These are phyloP conservation scores for Coleophora flavipennella DNA, from an alignment of 2,888 invertebrate species.

Conservation along the genomic window DNA sequence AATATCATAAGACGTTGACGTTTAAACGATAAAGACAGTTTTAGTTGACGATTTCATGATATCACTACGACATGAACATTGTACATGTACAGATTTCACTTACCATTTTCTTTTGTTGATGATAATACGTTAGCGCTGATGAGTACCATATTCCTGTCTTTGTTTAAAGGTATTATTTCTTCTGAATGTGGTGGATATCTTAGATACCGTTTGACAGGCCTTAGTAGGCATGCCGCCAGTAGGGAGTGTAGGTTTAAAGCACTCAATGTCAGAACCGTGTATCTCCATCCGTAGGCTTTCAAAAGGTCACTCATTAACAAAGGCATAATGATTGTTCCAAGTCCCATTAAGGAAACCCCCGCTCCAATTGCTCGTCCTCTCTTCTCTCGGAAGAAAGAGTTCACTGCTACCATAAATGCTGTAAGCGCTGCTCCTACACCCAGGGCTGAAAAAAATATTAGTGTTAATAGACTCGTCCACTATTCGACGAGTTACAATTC, in stretches of 20 bases:
- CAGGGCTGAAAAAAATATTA: constrained; percentile 67
- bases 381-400: constrained; percentile 76
- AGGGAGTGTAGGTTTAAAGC: constrained; percentile 75
- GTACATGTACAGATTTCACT: too few species aligned
- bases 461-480: too few species aligned
- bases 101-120: constrained; percentile 41
- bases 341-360: constrained; percentile 76
- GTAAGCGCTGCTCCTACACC: constrained; percentile 75
- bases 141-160: constrained; percentile 34
- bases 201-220: constrained; percentile 77
- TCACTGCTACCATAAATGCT: constrained; percentile 75
- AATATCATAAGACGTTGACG: too few species aligned
- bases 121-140: constrained; percentile 39
- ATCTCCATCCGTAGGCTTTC: constrained; percentile 70
- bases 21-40: too few species aligned
- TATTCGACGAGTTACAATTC: too few species aligned
- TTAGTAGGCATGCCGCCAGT: constrained; percentile 70
- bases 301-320: constrained; percentile 72
- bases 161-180: constrained; percentile 48
- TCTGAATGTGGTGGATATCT: constrained; percentile 40
- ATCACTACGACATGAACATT: too few species aligned
- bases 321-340: constrained; percentile 79
- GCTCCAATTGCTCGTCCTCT: constrained; percentile 75
- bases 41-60: too few species aligned
- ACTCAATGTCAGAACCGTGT: constrained; percentile 74